Conservation (phyloP, 2,797 vertebrate species). For the Eutrigla gurnardus region DNA sequence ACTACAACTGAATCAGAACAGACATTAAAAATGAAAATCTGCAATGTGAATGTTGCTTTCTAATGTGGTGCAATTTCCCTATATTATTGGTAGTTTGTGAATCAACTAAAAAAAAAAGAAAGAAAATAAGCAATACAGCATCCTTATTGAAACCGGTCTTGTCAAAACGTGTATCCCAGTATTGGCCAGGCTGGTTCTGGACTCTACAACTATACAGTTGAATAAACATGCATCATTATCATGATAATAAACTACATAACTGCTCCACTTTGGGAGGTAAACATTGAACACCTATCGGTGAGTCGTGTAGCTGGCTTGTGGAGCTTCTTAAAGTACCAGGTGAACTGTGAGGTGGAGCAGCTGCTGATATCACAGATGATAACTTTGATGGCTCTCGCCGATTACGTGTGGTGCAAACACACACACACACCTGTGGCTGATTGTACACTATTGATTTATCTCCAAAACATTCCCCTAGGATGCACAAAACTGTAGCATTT, state of each 20-base stretch:
- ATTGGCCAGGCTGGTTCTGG: neutral
- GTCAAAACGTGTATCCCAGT: neutral
- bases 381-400: neutral
- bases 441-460: neutral
- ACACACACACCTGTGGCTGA: constrained; percentile 52
- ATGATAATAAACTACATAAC: too few species aligned
- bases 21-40: neutral
- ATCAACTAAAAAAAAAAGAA: neutral
- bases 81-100: neutral
- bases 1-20: constrained; percentile 3
- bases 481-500: constrained; percentile 15
- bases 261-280: neutral
- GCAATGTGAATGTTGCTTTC: neutral
- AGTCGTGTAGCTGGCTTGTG: neutral
- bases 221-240: too few species aligned
- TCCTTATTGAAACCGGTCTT: neutral
- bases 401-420: constrained; percentile 1
- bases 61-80: accelerated
- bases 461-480: constrained; percentile 13
- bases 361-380: neutral
- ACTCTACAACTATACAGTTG: neutral
- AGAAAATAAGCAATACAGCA: neutral
- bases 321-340: neutral
- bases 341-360: neutral
- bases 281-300: too few species aligned